These are phyloP conservation scores for Orthosia incerta DNA, from an alignment of 2,888 invertebrate genomes.

Conservation along the genomic window DNA sequence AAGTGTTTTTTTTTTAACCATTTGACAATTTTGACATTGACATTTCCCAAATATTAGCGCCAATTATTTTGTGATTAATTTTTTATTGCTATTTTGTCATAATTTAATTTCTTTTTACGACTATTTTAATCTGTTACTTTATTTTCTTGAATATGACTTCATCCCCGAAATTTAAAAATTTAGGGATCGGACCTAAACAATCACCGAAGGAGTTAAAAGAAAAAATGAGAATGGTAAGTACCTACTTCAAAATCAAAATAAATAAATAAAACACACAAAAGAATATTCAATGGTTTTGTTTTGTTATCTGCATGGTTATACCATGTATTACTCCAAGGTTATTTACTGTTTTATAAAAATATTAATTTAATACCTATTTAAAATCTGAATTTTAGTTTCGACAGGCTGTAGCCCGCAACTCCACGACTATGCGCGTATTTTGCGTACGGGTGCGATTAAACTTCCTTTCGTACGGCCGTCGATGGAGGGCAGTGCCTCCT, in stretches of 20 bases:
- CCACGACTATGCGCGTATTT: too few relatives aligned
- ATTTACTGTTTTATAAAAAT: not conserved
- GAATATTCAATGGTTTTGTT: not conserved
- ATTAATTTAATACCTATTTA: too few relatives aligned
- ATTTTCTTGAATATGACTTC: constrained; percentile 74
- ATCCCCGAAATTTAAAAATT: constrained; percentile 82
- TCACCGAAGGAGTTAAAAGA: constrained; percentile 86
- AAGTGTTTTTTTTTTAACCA: not conserved
- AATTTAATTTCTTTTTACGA: constrained; percentile 15
- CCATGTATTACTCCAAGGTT: not conserved
- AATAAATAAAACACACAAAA: not conserved
- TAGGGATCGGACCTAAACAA: constrained; percentile 76
- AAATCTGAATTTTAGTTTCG: not conserved
- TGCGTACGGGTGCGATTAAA: too few relatives aligned
- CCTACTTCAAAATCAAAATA: not conserved
- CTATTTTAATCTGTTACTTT: not conserved
- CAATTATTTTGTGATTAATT: not conserved
- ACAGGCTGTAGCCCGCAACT: too few relatives aligned
- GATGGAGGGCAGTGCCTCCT: too few relatives aligned
- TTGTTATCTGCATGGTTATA: not conserved
- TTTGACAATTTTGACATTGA: not conserved
- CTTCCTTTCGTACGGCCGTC: too few relatives aligned
- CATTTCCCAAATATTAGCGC: constrained; percentile 34
- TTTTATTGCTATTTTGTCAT: not conserved
- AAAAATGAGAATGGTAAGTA: constrained; percentile 84